These are phyloP conservation scores for Psilopogon haemacephalus DNA, from an alignment of 2,113 vertebrate species.

Conservation along the genomic window DNA sequence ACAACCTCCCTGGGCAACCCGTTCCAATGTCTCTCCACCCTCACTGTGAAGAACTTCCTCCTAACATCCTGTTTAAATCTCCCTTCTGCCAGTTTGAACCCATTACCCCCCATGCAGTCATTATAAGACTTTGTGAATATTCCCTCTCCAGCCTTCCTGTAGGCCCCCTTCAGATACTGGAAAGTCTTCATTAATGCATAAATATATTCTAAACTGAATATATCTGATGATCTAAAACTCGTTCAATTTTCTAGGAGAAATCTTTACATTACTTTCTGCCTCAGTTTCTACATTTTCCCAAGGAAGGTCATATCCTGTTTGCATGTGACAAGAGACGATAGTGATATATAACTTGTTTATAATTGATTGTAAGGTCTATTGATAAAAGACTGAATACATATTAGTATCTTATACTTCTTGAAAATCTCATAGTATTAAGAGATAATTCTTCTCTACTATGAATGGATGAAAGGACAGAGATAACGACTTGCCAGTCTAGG, in stretches of 20 bases:
- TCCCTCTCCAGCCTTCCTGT: no score
- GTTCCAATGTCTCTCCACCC: no score
- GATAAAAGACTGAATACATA: not conserved
- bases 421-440: not conserved
- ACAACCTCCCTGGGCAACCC: no score
- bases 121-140: no score
- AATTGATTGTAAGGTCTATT: not conserved
- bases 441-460: not conserved
- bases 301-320: not conserved
- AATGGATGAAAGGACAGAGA: not conserved
- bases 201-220: no score
- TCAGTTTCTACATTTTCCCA: not conserved
- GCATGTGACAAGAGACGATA: not conserved
- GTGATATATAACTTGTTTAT: not conserved
- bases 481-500: slow-evolving; percentile 10
- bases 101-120: no score
- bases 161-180: no score
- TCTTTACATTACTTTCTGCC: not conserved
- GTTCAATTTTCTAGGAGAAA: not conserved
- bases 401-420: not conserved
- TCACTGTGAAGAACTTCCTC: no score
- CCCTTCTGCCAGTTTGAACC: no score
- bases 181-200: no score
- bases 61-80: no score
- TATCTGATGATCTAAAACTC: not conserved